Base-by-base conservation (phyloP, 1,140 invertebrate genomes). In the Grapholita molesta region DNA sequence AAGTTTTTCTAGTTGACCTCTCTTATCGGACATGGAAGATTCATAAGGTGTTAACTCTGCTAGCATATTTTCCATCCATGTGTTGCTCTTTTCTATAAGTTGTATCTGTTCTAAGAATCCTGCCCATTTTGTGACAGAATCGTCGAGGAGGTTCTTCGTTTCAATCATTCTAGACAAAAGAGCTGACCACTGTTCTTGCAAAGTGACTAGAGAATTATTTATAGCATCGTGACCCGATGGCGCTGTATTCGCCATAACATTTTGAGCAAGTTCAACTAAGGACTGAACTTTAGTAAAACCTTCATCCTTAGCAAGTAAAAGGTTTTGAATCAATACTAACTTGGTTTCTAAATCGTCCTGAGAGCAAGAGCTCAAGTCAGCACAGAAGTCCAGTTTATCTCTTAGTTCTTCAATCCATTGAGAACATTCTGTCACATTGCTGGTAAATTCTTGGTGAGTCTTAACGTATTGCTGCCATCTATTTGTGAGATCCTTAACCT, bases 391-490 rank as follows among this genome's bases (percentile, higher is more conserved):
- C 8, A 99, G 86, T 85, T 98, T 98, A 67, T 95, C 95, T 77
- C 95, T 95, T 42, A 98, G 95, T 68, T 96, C 95, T 67, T 95
- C 94, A n/a, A 99, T 92, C 97, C 97, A 98, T 25, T 94, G 93
- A 6, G 93, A 94, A 76, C 96, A 98, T 79, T 98, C 96, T 0
- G 95, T 93, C 6, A 97, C 93, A 71, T 96, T 95, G 71, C 94
- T 95, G 18, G 97, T 94, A 83, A 98, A 98, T 73, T 98, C 96
- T 90, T 98, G 95, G 85, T 99, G 98, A 38, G 95, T 96, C 33
- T 94, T 94, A 0, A 98, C 97, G 89, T 98, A 98, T 76, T 97
- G 96, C 76, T 98, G 96, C 98, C 98, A 99, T 69, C 96, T 95
- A 55, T 94, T 94, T 61, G 97, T 96, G 18, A 98, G 87, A 82